Conservation (phyloP, 2,888 invertebrate species). For the Amphipoea lucens region DNA sequence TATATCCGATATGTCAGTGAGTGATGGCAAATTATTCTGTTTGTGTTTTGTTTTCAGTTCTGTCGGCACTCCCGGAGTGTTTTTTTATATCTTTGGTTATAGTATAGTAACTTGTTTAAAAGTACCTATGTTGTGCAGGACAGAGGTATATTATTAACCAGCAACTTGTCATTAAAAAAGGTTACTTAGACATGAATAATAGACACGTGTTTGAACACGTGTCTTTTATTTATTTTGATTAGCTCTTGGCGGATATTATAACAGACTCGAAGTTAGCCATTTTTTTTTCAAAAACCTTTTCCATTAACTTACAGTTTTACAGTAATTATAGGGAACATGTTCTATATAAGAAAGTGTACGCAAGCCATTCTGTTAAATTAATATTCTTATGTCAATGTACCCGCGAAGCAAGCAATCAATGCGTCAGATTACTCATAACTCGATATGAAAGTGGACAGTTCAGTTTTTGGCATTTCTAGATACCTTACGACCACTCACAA, state of each 20-base stretch:
- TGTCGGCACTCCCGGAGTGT: no score
- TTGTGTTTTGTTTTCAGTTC: no score
- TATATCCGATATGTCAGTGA: no score
- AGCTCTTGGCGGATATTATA: not conserved
- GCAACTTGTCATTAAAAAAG: not conserved
- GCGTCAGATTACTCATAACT: conserved; percentile 45
- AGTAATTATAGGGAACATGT: not conserved
- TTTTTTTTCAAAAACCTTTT: not conserved
- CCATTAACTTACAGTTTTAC: not conserved
- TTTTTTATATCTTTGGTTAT: not conserved
- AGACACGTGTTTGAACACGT: not conserved
- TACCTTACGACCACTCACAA: conserved; percentile 1
- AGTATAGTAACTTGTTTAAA: not conserved
- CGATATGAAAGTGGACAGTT: conserved; percentile 51
- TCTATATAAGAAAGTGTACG: conserved; percentile 5
- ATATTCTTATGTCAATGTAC: conserved; percentile 19
- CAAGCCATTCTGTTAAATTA: conserved; percentile 6
- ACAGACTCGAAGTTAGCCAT: not conserved
- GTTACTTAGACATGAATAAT: not conserved
- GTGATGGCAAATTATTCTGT: no score
- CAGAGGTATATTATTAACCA: not conserved
- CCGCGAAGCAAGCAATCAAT: conserved; percentile 12
- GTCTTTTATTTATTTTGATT: not conserved
- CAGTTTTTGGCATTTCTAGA: conserved; percentile 48
- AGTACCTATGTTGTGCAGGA: not conserved